These are phyloP conservation scores for Stenoptilia bipunctidactyla DNA, from an alignment of 2,888 invertebrate species.

Conservation along the genomic window DNA sequence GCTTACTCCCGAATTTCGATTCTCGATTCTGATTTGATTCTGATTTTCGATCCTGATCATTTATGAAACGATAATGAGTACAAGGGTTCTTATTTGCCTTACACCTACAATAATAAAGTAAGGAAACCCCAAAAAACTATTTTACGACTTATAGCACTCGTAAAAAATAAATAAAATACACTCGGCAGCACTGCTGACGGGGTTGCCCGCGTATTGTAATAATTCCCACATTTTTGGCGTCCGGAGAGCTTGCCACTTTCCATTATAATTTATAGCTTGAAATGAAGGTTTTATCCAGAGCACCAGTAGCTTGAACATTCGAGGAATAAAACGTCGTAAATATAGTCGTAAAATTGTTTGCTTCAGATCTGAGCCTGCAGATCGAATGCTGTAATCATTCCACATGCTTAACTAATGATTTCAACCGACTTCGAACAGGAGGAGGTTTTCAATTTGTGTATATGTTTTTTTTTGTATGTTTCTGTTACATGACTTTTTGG, in stretches of 20 bases:
- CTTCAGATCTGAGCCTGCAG: neutral
- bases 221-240: conserved; percentile 8
- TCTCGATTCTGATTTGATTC: too few species aligned
- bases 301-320: neutral
- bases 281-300: conserved; percentile 1
- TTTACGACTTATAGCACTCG: neutral
- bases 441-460: too few species aligned
- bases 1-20: too few species aligned
- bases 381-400: neutral
- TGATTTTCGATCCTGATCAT: too few species aligned
- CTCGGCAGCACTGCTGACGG: neutral
- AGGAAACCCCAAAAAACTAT: neutral
- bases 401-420: too few species aligned
- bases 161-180: neutral
- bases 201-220: neutral
- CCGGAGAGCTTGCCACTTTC: conserved; percentile 3
- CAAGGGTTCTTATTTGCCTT: too few species aligned
- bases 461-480: too few species aligned
- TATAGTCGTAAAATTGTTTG: conserved; percentile 5
- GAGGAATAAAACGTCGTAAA: conserved; percentile 4
- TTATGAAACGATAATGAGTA: too few species aligned
- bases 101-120: neutral
- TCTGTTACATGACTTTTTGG: too few species aligned
- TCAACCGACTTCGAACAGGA: too few species aligned
- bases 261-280: conserved; percentile 8